These are phyloP conservation scores for Anas flavirostris DNA, from an alignment of 2,797 vertebrate genomes.

Conservation along the genomic window DNA sequence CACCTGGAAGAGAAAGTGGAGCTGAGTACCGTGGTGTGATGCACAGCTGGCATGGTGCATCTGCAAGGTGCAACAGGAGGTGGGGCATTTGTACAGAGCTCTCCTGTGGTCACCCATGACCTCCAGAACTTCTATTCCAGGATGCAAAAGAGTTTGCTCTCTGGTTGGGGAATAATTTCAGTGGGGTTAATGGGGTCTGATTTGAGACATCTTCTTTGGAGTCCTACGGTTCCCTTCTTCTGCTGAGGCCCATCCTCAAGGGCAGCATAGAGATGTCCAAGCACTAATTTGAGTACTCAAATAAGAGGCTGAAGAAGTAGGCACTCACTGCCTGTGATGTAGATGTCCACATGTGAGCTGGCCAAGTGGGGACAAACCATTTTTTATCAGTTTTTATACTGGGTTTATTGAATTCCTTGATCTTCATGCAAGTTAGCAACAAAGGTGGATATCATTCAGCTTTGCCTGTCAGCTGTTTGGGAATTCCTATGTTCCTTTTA, in stretches of 20 bases:
- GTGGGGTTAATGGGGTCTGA: background rate
- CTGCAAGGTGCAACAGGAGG: background rate
- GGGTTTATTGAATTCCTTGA: background rate
- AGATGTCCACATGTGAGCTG: background rate
- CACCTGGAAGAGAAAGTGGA: conserved; percentile 79
- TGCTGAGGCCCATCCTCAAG: background rate
- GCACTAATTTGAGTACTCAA: background rate
- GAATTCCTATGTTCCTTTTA: background rate
- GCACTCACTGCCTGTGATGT: fast-evolving
- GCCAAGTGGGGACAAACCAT: background rate
- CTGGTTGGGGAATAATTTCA: background rate
- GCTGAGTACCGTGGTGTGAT: background rate
- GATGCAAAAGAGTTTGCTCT: background rate
- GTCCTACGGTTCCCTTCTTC: background rate
- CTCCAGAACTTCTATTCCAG: too few relatives aligned
- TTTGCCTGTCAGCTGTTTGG: background rate
- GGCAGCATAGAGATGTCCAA: background rate
- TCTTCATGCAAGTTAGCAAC: background rate
- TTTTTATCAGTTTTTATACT: background rate
- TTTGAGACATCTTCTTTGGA: background rate
- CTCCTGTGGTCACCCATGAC: background rate
- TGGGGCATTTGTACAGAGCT: background rate
- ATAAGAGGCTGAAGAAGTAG: fast-evolving
- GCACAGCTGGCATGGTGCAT: background rate
- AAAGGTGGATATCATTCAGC: background rate